Evolutionary conservation across 2,888 invertebrate species (phyloP), one percentile per base, ranked within the genome.

Genomic region (Sphaerophoria taeniata): DNA sequence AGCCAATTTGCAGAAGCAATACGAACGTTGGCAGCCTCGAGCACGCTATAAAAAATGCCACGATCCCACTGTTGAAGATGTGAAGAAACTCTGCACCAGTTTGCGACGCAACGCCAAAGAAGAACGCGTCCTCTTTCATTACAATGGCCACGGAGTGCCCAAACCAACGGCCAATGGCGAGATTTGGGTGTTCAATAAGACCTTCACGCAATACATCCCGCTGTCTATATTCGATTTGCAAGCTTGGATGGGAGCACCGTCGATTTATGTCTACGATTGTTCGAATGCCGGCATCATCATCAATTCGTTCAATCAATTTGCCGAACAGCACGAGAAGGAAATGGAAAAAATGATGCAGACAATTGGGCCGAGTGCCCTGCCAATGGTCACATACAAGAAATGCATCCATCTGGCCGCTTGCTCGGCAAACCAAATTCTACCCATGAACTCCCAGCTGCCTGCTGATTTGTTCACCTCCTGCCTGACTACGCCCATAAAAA

Each of bases 181-280:
- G 94, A 98, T 99, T 89, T 99, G 99, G 99, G 99, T 99, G 4
- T 99, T 99, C 93, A 99, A 99, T 93, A 95, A 98, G 96, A 97
- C 96, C 45, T 99, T 98, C 92, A 99, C 99, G 4, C 99, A 99
- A 93, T 99, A 99, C 94, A 99, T 99, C 93, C 99, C 99, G 58
- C 93, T 99, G 90, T 99, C 99, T 72, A 96, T 99, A 88, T 99
- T 98, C 92, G 99, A 99, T 93, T 94, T 99, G 79, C 99, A 99
- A 94, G 96, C 96, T 58, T 99, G 99, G 99, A 98, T 99, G 98
- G 98, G 98, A 73, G 96, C 98, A 76, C 99, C 99, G 0, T 99
- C 99, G 69, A 98, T 99, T 87, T 99, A 99, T 93, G 99, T 99
- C 31, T 99, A 98, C 92, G 99, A 99, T 93, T 99, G 99, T 93